Evolutionary conservation across 30 jellyfish, hydroid and myxozoan genomes (phyloP).

Genomic region (Euphysa ruthae): DNA sequence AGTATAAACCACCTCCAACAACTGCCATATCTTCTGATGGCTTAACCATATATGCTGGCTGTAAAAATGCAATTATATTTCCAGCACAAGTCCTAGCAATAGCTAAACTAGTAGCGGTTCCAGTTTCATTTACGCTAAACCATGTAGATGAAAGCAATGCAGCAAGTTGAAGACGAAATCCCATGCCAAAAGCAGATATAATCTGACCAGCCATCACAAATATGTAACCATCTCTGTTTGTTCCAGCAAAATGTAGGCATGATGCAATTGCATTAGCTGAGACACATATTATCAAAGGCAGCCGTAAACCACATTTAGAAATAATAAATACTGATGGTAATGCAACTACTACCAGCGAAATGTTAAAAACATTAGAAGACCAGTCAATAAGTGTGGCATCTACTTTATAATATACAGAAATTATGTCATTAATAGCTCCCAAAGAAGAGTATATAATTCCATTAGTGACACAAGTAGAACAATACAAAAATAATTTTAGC

Average conservation of each 20-base stretch:
- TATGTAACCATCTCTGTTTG: conserved; percentile 14
- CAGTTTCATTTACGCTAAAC: conserved; percentile 23
- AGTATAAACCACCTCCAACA: too few relatives aligned
- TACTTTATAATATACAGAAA: neutral
- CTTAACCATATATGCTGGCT: too few relatives aligned
- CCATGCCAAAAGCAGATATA: conserved; percentile 23
- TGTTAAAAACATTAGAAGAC: conserved; percentile 27
- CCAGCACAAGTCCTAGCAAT: conserved; percentile 20
- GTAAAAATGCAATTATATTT: conserved; percentile 26
- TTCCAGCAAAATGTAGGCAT: conserved; percentile 11
- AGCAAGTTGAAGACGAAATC: conserved; percentile 29
- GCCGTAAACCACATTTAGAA: conserved; percentile 23
- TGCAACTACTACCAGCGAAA: conserved; percentile 15
- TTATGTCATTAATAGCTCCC: conserved; percentile 16
- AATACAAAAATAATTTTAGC: conserved; percentile 10
- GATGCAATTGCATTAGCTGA: conserved; percentile 31
- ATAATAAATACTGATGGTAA: conserved; percentile 20
- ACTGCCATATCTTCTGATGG: too few relatives aligned
- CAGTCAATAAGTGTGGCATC: neutral
- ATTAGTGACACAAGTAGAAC: conserved; percentile 26
- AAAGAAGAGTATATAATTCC: conserved; percentile 21
- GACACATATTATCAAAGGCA: conserved; percentile 14
- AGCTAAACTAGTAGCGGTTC: conserved; percentile 29
- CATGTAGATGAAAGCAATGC: conserved; percentile 25
- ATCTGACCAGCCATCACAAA: conserved; percentile 20